These are phyloP conservation scores for Odontesthes bonariensis DNA, from an alignment of 2,113 vertebrate species.

Conservation along the genomic window DNA sequence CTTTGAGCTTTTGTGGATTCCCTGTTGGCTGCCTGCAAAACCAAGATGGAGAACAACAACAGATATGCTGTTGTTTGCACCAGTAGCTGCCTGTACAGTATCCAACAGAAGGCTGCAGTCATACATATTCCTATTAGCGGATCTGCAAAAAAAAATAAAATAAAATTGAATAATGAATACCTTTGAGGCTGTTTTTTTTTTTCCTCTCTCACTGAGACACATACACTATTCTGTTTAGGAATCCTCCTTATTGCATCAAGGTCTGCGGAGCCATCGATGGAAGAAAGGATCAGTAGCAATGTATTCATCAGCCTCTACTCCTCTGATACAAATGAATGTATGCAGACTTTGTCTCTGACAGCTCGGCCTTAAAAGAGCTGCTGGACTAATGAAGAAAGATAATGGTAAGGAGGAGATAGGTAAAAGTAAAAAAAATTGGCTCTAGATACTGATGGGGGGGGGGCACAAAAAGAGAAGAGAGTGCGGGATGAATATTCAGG, in stretches of 20 bases:
- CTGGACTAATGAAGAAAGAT: conserved; percentile 58
- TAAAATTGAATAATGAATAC: conserved; percentile 74
- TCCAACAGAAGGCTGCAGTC: conserved; percentile 35
- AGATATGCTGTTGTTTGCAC: conserved; percentile 49
- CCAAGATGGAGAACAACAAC: conserved; percentile 56
- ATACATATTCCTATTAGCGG: conserved; percentile 72
- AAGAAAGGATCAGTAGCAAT: conserved; percentile 56
- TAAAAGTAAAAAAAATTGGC: conserved; percentile 20
- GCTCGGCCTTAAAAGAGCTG: conserved; percentile 37
- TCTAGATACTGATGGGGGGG: conserved; percentile 19
- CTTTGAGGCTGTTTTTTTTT: conserved; percentile 56
- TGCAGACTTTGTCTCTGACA: conserved; percentile 42
- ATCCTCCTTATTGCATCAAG: conserved; percentile 61
- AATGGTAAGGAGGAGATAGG: conserved; percentile 7
- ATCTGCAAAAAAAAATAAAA: conserved; percentile 53
- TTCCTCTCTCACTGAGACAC: conserved; percentile 45
- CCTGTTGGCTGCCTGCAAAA: conserved; percentile 44
- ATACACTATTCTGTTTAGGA: conserved; percentile 65
- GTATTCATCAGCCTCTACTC: conserved; percentile 62
- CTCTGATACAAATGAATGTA: conserved; percentile 60
- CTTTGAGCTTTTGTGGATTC: conserved; percentile 34
- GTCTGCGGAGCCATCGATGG: conserved; percentile 54
- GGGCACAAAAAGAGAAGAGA: conserved; percentile 22
- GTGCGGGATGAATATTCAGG: conserved; percentile 61
- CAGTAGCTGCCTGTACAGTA: conserved; percentile 18